Conservation (phyloP, 2,797 vertebrate genomes). For the Gephyroberyx darwinii region DNA sequence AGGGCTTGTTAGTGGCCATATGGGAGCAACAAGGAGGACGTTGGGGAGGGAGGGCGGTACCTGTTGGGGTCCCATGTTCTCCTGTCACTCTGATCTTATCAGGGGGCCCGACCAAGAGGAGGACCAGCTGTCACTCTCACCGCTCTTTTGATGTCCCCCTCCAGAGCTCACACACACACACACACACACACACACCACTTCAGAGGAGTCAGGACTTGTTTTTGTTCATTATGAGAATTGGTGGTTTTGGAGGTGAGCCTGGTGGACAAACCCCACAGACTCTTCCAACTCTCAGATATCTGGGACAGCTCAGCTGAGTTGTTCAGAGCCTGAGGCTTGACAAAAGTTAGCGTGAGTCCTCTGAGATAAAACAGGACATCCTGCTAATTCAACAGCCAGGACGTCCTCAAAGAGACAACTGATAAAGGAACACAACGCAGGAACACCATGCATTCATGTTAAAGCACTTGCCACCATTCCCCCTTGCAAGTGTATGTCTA, state of each 20-base stretch:
- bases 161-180: constrained; percentile 45
- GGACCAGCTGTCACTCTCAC: constrained; percentile 80
- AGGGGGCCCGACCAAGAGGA: constrained; percentile 78
- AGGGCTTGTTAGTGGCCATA: constrained; percentile 72
- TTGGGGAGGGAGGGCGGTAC: constrained; percentile 62
- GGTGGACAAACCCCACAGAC: constrained; percentile 48
- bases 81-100: constrained; percentile 81
- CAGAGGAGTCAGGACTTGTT: constrained; percentile 64
- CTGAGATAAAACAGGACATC: constrained; percentile 71
- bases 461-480: constrained; percentile 27
- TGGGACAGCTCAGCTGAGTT: constrained; percentile 51
- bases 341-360: constrained; percentile 61
- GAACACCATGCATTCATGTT: constrained; percentile 46
- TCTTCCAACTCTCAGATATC: constrained; percentile 60
- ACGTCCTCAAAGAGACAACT: constrained; percentile 64
- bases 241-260: constrained; percentile 61
- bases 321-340: constrained; percentile 65
- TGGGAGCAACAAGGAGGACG: constrained; percentile 66
- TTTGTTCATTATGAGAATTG: constrained; percentile 65
- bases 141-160: constrained; percentile 73
- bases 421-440: constrained; percentile 54
- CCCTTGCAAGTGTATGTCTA: constrained; percentile 33
- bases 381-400: constrained; percentile 76
- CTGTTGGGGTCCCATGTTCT: constrained; percentile 72
- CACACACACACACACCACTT: constrained; percentile 48